A percentile compares a stretch with the other conserved stretches of the same genome.
These are phyloP conservation scores for Biston stratarius DNA, from an alignment of 2,888 invertebrate genomes.

Conservation along the genomic window DNA sequence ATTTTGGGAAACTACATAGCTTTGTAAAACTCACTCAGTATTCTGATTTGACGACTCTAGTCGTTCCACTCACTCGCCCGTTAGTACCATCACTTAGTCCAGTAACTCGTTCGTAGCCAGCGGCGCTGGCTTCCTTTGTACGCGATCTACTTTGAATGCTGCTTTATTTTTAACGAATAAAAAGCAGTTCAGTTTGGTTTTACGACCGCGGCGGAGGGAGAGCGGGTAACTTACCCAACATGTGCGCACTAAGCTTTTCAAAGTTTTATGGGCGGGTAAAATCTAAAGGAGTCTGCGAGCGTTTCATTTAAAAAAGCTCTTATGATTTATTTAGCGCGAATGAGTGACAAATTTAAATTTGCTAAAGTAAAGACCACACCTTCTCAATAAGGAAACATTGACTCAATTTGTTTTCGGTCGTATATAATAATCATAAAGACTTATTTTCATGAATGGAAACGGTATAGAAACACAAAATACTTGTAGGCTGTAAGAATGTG, in stretches of 20 bases:
- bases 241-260: slow-evolving; percentile 16
- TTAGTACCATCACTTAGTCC: neutral
- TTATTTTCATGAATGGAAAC: no score
- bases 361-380: no score
- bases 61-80: neutral
- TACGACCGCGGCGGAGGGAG: neutral
- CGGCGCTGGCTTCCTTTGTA: neutral
- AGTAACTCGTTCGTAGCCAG: neutral
- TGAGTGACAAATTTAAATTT: no score
- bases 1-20: no score
- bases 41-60: neutral
- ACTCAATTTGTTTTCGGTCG: no score
- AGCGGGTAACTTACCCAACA: slow-evolving; percentile 5
- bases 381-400: no score
- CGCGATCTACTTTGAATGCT: slow-evolving; percentile 7
- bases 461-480: no score
- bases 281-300: neutral
- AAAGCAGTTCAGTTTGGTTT: slow-evolving; percentile 8
- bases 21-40: no score
- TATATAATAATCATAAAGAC: no score
- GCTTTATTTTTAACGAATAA: slow-evolving; percentile 17
- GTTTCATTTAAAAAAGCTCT: neutral
- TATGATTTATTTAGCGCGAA: neutral
- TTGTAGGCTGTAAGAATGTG: no score
- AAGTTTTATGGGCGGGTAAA: slow-evolving; percentile 10